Evolutionary conservation across 1,140 invertebrate species (phyloP), one percentile per base, ranked within the genome.

Genomic region (Calosoma granatense): DNA sequence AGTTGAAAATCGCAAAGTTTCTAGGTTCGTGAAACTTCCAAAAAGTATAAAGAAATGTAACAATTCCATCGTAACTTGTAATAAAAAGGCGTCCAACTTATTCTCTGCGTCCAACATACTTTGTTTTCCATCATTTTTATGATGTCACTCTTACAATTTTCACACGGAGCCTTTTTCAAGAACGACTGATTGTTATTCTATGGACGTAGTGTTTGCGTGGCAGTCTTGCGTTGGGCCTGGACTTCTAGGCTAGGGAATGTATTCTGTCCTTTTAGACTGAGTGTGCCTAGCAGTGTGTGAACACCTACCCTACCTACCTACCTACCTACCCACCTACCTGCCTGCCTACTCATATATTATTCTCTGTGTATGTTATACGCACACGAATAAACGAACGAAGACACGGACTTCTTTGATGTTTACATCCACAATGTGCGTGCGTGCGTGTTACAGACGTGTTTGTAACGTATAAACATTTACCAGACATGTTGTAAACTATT

Each of bases 71-170:
- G 26, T 36, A 36, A 36, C n/a, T 36, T n/a, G 26, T 36, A 36
- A 6, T 9, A 36, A 9, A 36, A 36, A 36, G n/a, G 26, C 6
- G 26, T 9, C 26, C 6, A 62, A 64, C 60, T 57, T 56, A 60
- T 62, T 64, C 59, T 53, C 51, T 56, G 53, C 52, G 59, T 61
- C 57, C 39, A 55, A 63, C 61, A 62, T 57, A 62, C 58, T 64
- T 64, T 64, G 58, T 63, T 61, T 62, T 58, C 56, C 61, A 54
- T 64, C 63, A 61, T 61, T 64, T 59, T 61, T 64, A 59, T 61
- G 56, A 60, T 57, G 56, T 58, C 57, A 59, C 21, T 63, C 59
- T 60, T 36, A 51, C 51, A 57, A 59, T 64, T 60, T 58, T 59
- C 55, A n/a, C 51, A 56, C 6, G 26, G n/a, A 36, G n/a, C 26